Evolutionary conservation across 2,113 vertebrate species (phyloP).

Genomic region (Puffinus mauretanicus): DNA sequence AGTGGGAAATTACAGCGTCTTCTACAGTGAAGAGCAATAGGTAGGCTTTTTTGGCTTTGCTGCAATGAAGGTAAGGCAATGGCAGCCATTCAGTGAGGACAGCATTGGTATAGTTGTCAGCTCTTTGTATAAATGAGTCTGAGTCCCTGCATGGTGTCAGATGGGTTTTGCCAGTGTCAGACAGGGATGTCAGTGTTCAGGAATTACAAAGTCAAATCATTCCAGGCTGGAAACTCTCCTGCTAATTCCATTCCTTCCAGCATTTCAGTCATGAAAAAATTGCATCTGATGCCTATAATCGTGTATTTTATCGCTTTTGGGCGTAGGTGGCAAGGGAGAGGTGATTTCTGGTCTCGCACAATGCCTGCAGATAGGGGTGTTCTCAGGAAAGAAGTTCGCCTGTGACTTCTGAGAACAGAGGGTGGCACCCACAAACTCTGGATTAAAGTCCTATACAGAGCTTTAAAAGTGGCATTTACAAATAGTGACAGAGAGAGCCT

Average conservation of each 20-base stretch:
- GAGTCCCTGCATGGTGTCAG: background rate
- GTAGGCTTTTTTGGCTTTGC: background rate
- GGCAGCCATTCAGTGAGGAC: background rate
- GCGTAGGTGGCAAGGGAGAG: background rate
- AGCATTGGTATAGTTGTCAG: background rate
- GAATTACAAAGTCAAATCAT: background rate
- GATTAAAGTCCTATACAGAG: background rate
- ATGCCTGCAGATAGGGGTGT: background rate
- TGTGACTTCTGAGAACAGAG: background rate
- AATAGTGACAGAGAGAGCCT: background rate
- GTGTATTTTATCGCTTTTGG: background rate
- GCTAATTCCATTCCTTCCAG: background rate
- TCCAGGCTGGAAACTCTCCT: background rate
- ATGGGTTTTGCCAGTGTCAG: background rate
- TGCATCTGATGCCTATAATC: background rate
- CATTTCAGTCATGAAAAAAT: background rate
- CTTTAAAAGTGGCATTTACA: background rate
- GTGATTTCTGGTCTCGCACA: background rate
- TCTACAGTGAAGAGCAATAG: background rate
- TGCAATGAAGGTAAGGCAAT: background rate
- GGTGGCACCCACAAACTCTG: background rate
- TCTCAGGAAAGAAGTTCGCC: background rate
- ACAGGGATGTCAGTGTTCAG: background rate
- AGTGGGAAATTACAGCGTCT: background rate
- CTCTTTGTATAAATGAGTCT: background rate